Evolutionary conservation across 2,888 invertebrate genomes (phyloP).

Genomic region (Phragmatobia fuliginosa): DNA sequence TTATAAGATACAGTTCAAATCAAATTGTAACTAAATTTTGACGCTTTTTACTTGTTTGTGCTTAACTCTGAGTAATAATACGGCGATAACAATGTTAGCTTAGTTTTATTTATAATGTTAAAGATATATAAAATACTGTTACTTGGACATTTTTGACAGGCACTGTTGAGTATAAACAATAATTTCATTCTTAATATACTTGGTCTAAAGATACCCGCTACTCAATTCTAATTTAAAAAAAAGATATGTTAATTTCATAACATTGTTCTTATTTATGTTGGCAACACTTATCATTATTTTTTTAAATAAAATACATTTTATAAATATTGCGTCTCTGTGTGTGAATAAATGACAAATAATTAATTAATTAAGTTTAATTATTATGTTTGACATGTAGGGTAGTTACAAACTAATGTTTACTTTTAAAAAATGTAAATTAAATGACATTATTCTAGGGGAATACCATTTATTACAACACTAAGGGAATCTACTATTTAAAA

Average conservation of each 20-base stretch:
- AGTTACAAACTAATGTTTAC: neutral
- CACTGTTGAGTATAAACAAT: neutral
- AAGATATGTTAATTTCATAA: neutral
- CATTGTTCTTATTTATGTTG: neutral
- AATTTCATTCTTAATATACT: neutral
- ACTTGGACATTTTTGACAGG: neutral
- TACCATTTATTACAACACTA: constrained; percentile 7
- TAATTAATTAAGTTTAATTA: neutral
- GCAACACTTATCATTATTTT: neutral
- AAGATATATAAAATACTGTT: neutral
- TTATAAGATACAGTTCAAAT: neutral
- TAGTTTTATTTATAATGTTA: neutral
- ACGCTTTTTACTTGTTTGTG: neutral
- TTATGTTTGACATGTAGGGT: neutral
- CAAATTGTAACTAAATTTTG: neutral
- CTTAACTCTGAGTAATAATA: neutral
- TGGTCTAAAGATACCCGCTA: neutral
- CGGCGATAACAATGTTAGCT: neutral
- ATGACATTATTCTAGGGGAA: neutral
- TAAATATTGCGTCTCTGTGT: neutral
- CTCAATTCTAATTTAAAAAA: neutral
- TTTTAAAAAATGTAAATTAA: neutral
- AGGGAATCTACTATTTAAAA: neutral
- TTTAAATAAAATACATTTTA: neutral
- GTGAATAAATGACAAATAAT: neutral